Evolutionary conservation across 1,140 invertebrate species (phyloP), one percentile per base, ranked within the genome.

Genomic region (Ectropis grisescens): DNA sequence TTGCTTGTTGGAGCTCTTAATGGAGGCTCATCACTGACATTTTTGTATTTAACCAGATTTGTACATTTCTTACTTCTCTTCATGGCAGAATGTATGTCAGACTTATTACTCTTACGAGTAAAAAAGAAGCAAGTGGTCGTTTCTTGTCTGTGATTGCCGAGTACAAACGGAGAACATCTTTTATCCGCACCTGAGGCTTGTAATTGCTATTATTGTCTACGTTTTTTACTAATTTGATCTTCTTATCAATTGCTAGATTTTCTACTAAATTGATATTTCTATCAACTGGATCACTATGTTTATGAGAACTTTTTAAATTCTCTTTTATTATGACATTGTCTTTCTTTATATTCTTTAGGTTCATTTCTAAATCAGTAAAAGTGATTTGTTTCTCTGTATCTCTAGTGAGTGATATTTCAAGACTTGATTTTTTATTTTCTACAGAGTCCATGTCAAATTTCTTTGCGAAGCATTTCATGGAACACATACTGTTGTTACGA

Each of bases 1-100:
- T 49, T 66, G 12, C 52, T 65, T 0, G 64, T 31, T 1, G 64
- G 62, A 11, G 36, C 56, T 16, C 45, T 50, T 3, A 76, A 50
- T 6, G 47, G 34, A 2, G 71, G 69, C 38, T 80, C 74, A 0
- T 35, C 33, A n/a, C 34, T 14, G 4, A 50, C 32, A 42, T 74
- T 76, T 46, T 36, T 65, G 22, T 75, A 75, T 42, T 72, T 80
- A 0, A 72, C 52, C 19, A 80, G 29, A 47, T 80, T 76, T 1
- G 74, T 80, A 0, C 44, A 70, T 36, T 80, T 80, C 19, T 42
- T 67, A 28, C 67, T 74, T 33, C 38, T 60, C 13, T 53, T 64
- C 46, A 76, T 60, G 7, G 27, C 11, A 1, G 54, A 50, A 11
- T 53, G 29, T 22, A 29, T 24, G 8, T 23, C 29, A 5, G 28